Evolutionary conservation across 2,113 vertebrate genomes (phyloP), one percentile per base, ranked within the genome.

Genomic region (Sisor rabdophorus): DNA sequence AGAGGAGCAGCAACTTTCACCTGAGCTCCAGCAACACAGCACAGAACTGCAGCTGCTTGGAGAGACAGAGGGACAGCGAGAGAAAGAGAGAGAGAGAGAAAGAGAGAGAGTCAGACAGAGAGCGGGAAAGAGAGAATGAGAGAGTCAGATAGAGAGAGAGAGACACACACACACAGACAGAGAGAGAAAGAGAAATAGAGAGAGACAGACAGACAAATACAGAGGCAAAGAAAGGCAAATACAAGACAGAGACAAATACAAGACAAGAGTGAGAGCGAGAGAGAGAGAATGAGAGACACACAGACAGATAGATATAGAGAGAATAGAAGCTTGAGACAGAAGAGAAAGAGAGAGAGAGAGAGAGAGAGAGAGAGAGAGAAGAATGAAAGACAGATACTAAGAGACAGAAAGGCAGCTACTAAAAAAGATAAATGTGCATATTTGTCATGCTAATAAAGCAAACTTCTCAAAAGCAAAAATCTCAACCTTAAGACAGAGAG

Each of bases 1-100:
- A 52, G 73, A 59, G 82, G 78, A 81, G 48, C 47, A 61, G 80
- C 82, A 75, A 44, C 82, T 54, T 83, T 80, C 89, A 90, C 90
- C 89, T 90, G 90, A 91, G 88, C 87, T 85, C 85, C 78, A 61
- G 85, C 80, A 44, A 44, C 40, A 85, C 55, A 58, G 80, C 80
- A 82, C 87, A 64, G 88, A 88, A 88, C 87, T 90, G 87, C 83
- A 81, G 26, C 80, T 73, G 75, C 80, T 56, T 36, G 60, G 71
- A 81, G 79, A 53, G n/a, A 55, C 24, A 48, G 16, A 58, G 40
- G 28, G 40, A 63, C 17, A 61, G 19, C 26, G 32, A 36, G 32
- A 36, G 3, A 36, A 6, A 36, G 32, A 6, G 32, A 36, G 32
- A 36, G 6, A 36, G 6, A 36, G 32, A 6, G 32, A 36, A 6